Conservation (phyloP, 2,888 invertebrate species). For the Mimumesa dahlbomi region DNA sequence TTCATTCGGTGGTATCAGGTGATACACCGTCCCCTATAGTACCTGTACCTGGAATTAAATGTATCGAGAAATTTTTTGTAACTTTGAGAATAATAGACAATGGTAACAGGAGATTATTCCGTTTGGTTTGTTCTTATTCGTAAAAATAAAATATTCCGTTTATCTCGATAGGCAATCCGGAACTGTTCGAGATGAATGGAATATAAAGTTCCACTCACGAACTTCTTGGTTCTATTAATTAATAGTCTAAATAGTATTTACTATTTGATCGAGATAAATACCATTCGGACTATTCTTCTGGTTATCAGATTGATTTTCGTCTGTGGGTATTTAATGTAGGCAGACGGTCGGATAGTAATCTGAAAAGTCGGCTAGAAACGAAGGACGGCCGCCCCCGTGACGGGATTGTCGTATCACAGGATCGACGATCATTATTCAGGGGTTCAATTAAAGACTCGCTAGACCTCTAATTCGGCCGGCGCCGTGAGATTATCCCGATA, state of each 20-base stretch:
- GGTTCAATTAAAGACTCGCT: conserved; percentile 78
- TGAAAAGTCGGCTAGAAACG: conserved; percentile 43
- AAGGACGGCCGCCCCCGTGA: conserved; percentile 64
- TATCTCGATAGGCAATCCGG: too few relatives aligned
- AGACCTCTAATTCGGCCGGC: conserved; percentile 76
- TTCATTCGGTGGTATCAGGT: not conserved
- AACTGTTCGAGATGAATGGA: too few relatives aligned
- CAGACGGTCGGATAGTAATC: conserved; percentile 54
- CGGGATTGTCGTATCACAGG: conserved; percentile 69
- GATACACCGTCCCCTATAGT: too few relatives aligned
- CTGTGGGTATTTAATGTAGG: conserved; percentile 39
- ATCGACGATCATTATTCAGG: conserved; percentile 79
- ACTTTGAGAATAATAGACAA: too few relatives aligned
- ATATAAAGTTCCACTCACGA: not conserved
- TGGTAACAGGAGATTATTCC: too few relatives aligned
- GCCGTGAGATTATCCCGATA: conserved; percentile 75
- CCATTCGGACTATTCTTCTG: not conserved
- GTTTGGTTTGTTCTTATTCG: too few relatives aligned
- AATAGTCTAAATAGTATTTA: conserved; percentile 32
- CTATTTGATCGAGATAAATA: conserved; percentile 41
- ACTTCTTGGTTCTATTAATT: conserved; percentile 15
- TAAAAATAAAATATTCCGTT: too few relatives aligned
- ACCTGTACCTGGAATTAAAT: too few relatives aligned
- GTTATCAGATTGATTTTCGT: conserved; percentile 44
- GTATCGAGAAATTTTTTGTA: too few relatives aligned